Conservation (phyloP, 2,113 vertebrate species). For the Lonchura striata region DNA sequence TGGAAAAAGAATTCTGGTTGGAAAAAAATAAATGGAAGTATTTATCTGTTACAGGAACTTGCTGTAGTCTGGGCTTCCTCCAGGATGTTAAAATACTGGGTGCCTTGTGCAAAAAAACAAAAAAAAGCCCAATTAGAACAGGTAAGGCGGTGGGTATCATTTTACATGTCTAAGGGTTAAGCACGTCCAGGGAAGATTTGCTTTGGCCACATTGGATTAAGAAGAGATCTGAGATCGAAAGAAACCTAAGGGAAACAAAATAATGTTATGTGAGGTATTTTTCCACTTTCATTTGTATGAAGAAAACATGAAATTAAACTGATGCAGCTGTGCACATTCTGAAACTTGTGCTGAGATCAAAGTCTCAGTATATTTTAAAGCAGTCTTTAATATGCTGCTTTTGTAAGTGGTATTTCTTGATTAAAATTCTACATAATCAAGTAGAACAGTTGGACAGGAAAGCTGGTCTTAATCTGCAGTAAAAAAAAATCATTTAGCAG, state of each 20-base stretch:
- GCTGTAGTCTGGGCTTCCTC: not conserved
- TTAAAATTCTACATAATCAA: not conserved
- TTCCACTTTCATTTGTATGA: not conserved
- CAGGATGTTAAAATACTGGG: not conserved
- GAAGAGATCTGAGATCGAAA: not conserved
- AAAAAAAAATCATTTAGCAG: not conserved
- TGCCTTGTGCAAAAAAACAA: not conserved
- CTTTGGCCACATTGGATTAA: not conserved
- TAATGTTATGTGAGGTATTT: not conserved
- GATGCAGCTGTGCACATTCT: not conserved
- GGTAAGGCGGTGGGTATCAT: not conserved
- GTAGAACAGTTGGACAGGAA: not conserved
- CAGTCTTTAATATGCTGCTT: not conserved
- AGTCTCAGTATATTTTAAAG: not conserved
- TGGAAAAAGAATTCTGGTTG: not conserved
- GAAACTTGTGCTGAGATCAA: not conserved
- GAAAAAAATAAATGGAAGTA: not conserved
- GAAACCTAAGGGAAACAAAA: not conserved
- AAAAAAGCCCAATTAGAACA: not conserved
- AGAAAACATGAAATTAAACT: not conserved
- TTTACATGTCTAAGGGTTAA: not conserved
- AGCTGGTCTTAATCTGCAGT: not conserved
- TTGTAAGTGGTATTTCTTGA: not conserved
- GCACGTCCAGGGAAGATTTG: not conserved
- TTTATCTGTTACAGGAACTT: not conserved